Percentiles rank a stretch among this genome's conserved stretches.
Evolutionary conservation across 2,113 vertebrate species (phyloP).

Genomic region (Poecilia latipinna): DNA sequence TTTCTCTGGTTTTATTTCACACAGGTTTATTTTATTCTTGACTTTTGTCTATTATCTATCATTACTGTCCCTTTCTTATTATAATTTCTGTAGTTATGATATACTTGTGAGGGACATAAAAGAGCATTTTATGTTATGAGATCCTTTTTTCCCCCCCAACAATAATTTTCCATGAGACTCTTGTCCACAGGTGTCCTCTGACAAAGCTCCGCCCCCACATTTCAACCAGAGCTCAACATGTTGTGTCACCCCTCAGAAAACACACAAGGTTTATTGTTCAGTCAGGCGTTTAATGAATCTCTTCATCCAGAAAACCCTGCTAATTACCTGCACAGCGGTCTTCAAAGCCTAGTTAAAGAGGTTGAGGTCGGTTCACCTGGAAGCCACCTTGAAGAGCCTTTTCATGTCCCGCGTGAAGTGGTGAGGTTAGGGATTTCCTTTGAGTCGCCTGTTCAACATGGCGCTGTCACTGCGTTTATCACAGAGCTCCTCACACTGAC

Average conservation of each 20-base stretch:
- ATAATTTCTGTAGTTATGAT: neutral
- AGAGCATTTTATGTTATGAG: neutral
- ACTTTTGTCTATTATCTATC: neutral
- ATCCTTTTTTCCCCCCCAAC: neutral
- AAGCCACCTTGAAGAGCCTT: slow-evolving; percentile 15
- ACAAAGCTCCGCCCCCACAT: neutral
- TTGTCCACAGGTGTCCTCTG: neutral
- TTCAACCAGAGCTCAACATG: neutral
- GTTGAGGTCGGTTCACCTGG: neutral
- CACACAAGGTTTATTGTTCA: slow-evolving; percentile 51
- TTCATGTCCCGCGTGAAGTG: neutral
- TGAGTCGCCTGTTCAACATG: slow-evolving; percentile 8
- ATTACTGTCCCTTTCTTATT: neutral
- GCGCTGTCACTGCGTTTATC: slow-evolving; percentile 29
- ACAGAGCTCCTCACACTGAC: slow-evolving; percentile 13
- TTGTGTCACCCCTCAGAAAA: slow-evolving; percentile 55
- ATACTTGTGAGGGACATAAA: neutral
- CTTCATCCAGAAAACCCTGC: slow-evolving; percentile 41
- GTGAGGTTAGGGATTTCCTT: neutral
- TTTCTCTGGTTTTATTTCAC: neutral
- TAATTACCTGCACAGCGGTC: slow-evolving; percentile 65
- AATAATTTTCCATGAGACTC: neutral
- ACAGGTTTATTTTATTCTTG: neutral
- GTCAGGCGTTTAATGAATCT: slow-evolving; percentile 62
- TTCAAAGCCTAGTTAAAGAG: slow-evolving; percentile 34